Evolutionary conservation across 1,140 invertebrate species (phyloP).

Genomic region (Drosophila virilis): DNA sequence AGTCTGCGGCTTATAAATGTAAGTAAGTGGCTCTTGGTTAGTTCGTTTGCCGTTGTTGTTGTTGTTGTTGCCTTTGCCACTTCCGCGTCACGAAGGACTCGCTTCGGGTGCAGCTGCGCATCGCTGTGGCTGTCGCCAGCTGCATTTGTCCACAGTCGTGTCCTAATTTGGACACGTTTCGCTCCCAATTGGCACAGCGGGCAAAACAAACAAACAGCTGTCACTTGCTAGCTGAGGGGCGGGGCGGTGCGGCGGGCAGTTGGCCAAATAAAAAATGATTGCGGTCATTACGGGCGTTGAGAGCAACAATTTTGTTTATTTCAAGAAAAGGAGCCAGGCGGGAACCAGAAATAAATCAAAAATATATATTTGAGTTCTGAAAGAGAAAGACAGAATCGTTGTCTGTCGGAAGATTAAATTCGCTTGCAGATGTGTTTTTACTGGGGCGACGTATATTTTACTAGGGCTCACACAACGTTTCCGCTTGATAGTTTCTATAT

Average conservation of each 20-base stretch:
- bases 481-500: too few species aligned
- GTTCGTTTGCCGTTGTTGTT: conserved; percentile 57
- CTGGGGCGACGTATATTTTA: too few species aligned
- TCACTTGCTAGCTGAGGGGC: background rate
- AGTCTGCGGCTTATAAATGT: conserved; percentile 71
- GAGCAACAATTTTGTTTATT: conserved; percentile 30
- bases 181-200: conserved; percentile 64
- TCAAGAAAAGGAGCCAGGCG: conserved; percentile 14
- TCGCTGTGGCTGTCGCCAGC: conserved; percentile 24
- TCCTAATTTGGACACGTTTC: conserved; percentile 75
- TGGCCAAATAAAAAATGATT: conserved; percentile 25
- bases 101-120: conserved; percentile 22
- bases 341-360: conserved; percentile 10
- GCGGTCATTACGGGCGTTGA: conserved; percentile 46
- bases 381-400: too few species aligned
- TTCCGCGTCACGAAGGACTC: conserved; percentile 58
- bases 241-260: background rate
- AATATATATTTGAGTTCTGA: background rate
- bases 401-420: too few species aligned
- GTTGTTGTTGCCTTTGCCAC: conserved; percentile 53
- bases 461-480: too few species aligned
- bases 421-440: too few species aligned
- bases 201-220: conserved; percentile 57
- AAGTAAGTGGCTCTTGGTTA: conserved; percentile 82
- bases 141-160: conserved; percentile 53